phyloP scores from a whole-genome alignment of 2,113 vertebrate genomes.

The Colinus virginianus region DNA sequence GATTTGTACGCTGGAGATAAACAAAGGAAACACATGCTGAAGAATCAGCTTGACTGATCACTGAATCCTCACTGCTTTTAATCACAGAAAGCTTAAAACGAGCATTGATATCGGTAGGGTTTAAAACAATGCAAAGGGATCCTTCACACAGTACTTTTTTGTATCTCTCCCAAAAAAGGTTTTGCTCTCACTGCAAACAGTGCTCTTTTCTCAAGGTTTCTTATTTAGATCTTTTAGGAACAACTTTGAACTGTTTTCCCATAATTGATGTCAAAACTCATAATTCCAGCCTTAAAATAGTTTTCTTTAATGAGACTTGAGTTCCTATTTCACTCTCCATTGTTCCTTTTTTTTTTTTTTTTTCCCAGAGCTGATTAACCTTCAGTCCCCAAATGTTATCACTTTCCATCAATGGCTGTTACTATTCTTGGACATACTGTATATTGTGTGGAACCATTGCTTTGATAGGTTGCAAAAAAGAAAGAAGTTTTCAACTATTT shows the following conservation, averaged over 20 bases:
- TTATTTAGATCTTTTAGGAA: constrained; percentile 41
- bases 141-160: not conserved
- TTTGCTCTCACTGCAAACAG: not conserved
- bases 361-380: not conserved
- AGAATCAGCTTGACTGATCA: not conserved
- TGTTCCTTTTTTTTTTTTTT: constrained; percentile 18
- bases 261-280: constrained; percentile 44
- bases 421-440: constrained; percentile 59
- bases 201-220: constrained; percentile 37
- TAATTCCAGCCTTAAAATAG: constrained; percentile 51
- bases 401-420: constrained; percentile 55
- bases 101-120: not conserved
- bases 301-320: constrained; percentile 56
- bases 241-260: constrained; percentile 32
- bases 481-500: constrained; percentile 29
- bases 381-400: constrained; percentile 55
- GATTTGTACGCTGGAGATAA: not conserved
- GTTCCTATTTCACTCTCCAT: constrained; percentile 63
- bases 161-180: not conserved
- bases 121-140: not conserved
- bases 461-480: constrained; percentile 22
- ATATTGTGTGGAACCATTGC: constrained; percentile 56
- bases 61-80: not conserved
- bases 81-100: constrained; percentile 1
- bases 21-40: not conserved